Evolutionary conservation across 2,113 vertebrate genomes (phyloP), one percentile per base, ranked within the genome.

Genomic region (Nannobrachium achirus): DNA sequence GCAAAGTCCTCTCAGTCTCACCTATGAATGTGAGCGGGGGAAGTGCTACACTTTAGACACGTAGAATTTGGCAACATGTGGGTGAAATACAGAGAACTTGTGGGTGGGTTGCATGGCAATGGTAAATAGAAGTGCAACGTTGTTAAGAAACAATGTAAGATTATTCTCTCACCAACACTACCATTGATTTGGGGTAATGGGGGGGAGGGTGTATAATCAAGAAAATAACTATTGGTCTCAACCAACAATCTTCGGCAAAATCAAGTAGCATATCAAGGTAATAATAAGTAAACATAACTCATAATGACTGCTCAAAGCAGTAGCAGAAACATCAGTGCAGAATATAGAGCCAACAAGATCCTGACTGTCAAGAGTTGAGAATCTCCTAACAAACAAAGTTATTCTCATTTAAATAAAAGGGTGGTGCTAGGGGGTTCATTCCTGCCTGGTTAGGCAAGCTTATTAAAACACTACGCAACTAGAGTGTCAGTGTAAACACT

Each of bases 341-440:
- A 20, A 45, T 1, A 25, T 2, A 63, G 59, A 46, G 25, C 6
- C 66, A 59, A 71, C 40, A 52, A 7, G 52, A 59, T 40, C 18
- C 14, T 39, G 13, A 53, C 53, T 4, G 9, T 33, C 45, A 33
- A 16, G 39, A 58, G 38, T 16, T 18, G 8, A 33, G 14, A 11
- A 14, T 18, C 25, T 33, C 6, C 46, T 19, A 49, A 57, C 41
- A 46, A 39, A 46, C 18, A 58, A 3, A 63, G 19, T 0, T 41
- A n/a, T 40, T 44, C 38, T 20, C 15, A 46, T 8, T 46, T 46
- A 6, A 1, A 69, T 6, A 7, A 11, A 38, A 52, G 19, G 11
- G 4, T n/a, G 57, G 20, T 56, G 67, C 33, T 46, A 41, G 74
- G 77, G 25, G 81, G 85, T 83, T 86, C 83, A 80, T 79, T 88